Conservation (phyloP, 2,113 vertebrate genomes). For the Orthonyx spaldingii region DNA sequence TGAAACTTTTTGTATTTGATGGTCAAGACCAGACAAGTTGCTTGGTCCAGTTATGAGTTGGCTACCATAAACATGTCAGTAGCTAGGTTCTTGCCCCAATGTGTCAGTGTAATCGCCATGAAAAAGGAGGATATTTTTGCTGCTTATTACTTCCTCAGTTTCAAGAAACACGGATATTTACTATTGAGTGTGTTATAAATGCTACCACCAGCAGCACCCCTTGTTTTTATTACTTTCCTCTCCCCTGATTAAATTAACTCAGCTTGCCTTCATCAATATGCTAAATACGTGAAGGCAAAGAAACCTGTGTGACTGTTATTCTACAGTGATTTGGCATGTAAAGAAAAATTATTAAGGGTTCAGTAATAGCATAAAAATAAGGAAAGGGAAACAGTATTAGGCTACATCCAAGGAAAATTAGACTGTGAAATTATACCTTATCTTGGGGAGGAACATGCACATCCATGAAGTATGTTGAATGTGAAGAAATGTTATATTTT, state of each 20-base stretch:
- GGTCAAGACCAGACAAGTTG: conserved; percentile 22
- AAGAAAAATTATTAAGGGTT: background rate
- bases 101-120: background rate
- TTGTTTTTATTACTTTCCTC: background rate
- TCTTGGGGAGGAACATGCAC: background rate
- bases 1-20: background rate
- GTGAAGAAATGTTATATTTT: background rate
- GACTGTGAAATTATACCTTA: background rate
- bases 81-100: background rate
- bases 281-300: background rate
- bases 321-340: background rate
- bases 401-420: background rate
- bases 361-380: background rate
- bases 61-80: background rate
- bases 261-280: background rate
- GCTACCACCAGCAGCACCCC: background rate
- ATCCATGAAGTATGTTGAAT: background rate
- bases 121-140: background rate
- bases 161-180: background rate
- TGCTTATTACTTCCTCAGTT: background rate
- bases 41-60: background rate
- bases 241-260: background rate
- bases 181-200: background rate
- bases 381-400: background rate
- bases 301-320: background rate